Conservation (phyloP, 30 jellyfish, hydroid and myxozoan genomes). For the Sanderia malayensis region DNA sequence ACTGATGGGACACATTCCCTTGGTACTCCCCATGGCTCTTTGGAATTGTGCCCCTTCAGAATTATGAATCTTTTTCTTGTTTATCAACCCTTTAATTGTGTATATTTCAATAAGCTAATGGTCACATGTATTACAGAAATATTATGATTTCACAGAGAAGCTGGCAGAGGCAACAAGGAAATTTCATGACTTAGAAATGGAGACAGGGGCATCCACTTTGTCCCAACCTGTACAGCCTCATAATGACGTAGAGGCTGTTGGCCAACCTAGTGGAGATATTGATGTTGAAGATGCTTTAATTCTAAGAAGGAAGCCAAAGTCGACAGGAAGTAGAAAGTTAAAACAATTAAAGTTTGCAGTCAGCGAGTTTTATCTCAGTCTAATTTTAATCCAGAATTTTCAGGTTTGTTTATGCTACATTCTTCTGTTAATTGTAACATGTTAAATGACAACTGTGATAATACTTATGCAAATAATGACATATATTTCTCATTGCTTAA, state of each 20-base stretch:
- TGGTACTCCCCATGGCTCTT: too few species aligned
- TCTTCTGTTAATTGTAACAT: too few species aligned
- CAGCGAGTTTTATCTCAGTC: slow-evolving; percentile 86
- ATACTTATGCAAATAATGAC: too few species aligned
- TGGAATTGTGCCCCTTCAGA: too few species aligned
- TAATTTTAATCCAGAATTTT: slow-evolving; percentile 78
- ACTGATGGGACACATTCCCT: too few species aligned
- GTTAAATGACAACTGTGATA: too few species aligned
- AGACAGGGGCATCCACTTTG: slow-evolving; percentile 44
- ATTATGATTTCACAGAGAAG: slow-evolving; percentile 79
- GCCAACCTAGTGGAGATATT: background rate
- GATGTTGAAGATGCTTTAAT: slow-evolving; percentile 20
- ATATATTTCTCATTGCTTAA: too few species aligned
- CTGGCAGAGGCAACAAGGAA: slow-evolving; percentile 92
- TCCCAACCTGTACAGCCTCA: slow-evolving; percentile 5
- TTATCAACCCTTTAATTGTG: too few species aligned
- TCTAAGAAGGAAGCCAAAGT: slow-evolving; percentile 1
- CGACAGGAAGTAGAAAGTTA: slow-evolving; percentile 54
- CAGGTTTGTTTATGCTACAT: too few species aligned
- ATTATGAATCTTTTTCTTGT: too few species aligned
- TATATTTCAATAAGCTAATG: too few species aligned
- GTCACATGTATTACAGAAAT: too few species aligned
- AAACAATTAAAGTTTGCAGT: slow-evolving; percentile 84
- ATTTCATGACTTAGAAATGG: slow-evolving; percentile 70
- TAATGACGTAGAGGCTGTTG: slow-evolving; percentile 16